phyloP scores from a whole-genome alignment of 64 coral and sea anemone species.

The Porites australiensis region DNA sequence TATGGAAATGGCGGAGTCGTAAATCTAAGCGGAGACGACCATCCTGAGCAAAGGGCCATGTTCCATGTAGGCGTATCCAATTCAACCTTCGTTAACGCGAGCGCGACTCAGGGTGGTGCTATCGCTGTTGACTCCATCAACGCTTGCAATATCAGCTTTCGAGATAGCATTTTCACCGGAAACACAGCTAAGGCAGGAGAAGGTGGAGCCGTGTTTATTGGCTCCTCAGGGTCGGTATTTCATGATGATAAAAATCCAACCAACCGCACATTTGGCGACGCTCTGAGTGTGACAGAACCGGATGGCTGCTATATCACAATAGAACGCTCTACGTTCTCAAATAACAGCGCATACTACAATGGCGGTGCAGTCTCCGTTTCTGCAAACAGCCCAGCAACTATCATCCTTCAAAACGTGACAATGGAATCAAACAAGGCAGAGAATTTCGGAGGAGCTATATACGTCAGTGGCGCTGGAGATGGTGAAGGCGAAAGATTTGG shows the following conservation, averaged over 20 bases:
- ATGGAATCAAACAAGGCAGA: neutral
- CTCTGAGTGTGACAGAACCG: too few species aligned
- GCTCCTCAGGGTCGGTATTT: neutral
- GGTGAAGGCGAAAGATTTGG: too few species aligned
- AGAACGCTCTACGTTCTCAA: neutral
- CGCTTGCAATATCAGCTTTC: neutral
- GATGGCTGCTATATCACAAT: neutral
- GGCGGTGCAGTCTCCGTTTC: neutral
- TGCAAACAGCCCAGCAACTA: neutral
- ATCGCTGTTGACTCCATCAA: neutral
- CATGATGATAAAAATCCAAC: neutral
- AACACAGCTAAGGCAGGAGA: neutral
- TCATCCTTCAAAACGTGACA: neutral
- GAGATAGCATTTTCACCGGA: neutral
- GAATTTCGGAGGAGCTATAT: neutral
- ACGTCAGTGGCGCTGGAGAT: too few species aligned
- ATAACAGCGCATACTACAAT: neutral
- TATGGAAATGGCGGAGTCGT: slow-evolving; percentile 20
- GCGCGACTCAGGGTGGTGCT: neutral
- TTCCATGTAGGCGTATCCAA: neutral
- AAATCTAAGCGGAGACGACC: neutral
- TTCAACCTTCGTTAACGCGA: slow-evolving; percentile 14
- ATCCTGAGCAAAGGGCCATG: neutral
- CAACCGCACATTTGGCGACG: neutral
- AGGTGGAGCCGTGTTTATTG: slow-evolving; percentile 9